Evolutionary conservation across 2,113 vertebrate genomes (phyloP).

Genomic region (Phodopus roborovskii): DNA sequence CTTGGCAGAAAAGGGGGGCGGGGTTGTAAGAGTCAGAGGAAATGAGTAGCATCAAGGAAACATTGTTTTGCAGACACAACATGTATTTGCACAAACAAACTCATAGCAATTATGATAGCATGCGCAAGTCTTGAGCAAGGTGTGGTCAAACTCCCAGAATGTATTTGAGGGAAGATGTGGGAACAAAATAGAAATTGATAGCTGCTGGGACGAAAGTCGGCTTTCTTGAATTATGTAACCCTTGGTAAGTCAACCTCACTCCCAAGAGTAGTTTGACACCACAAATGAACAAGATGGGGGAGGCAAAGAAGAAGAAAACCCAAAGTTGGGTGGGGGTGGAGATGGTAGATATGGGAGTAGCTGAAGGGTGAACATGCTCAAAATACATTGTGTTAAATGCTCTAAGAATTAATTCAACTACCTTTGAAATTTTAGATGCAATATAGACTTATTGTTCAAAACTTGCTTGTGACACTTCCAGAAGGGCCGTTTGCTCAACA

Average conservation of each 20-base stretch:
- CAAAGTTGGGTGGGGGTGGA: neutral
- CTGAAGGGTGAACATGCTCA: neutral
- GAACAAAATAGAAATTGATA: neutral
- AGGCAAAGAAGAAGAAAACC: neutral
- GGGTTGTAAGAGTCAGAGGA: neutral
- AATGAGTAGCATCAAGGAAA: neutral
- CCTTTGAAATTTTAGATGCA: neutral
- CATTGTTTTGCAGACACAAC: neutral
- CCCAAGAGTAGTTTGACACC: neutral
- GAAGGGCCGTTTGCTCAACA: conserved; percentile 29
- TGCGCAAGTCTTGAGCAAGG: neutral
- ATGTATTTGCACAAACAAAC: neutral
- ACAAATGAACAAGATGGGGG: neutral
- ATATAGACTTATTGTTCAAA: conserved; percentile 21
- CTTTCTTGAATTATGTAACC: neutral
- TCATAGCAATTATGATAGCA: neutral
- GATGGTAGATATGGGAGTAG: neutral
- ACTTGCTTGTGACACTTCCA: neutral
- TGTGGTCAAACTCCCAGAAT: neutral
- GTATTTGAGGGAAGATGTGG: neutral
- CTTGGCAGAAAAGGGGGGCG: neutral
- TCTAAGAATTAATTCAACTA: neutral
- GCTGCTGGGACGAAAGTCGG: neutral
- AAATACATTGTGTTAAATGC: neutral
- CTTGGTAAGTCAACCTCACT: neutral